Conservation (phyloP, 2,113 vertebrate genomes). For the Apeltes quadracus region DNA sequence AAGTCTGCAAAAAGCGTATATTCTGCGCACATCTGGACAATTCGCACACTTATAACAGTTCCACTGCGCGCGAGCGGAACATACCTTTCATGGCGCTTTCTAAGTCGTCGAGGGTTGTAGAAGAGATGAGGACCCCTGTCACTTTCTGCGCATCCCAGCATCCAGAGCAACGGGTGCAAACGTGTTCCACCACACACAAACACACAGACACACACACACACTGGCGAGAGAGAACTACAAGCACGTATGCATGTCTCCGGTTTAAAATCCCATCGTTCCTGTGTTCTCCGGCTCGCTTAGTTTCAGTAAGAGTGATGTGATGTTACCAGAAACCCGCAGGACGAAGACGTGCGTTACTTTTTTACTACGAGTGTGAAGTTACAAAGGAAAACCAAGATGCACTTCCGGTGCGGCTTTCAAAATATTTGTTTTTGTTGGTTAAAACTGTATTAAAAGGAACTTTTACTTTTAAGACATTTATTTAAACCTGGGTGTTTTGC, state of each 20-base stretch:
- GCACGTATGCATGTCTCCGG: slow-evolving; percentile 38
- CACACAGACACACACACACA: not conserved
- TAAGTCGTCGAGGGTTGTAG: slow-evolving; percentile 59
- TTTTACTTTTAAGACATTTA: not conserved
- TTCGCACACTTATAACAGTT: not conserved
- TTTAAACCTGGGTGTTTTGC: not conserved
- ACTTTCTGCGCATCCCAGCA: slow-evolving; percentile 76
- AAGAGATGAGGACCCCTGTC: slow-evolving; percentile 71
- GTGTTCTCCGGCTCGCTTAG: not conserved
- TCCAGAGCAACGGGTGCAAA: slow-evolving; percentile 55
- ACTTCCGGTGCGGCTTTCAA: slow-evolving; percentile 43
- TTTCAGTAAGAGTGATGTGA: slow-evolving; percentile 30
- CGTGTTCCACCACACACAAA: not conserved
- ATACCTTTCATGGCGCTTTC: slow-evolving; percentile 82
- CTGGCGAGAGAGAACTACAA: not conserved
- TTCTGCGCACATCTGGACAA: not conserved
- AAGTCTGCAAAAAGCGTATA: not conserved
- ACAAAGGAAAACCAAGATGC: fast-evolving
- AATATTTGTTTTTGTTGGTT: not conserved
- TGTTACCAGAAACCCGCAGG: slow-evolving; percentile 15
- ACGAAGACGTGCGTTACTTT: slow-evolving; percentile 4
- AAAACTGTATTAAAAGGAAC: not conserved
- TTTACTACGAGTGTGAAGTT: slow-evolving; percentile 23
- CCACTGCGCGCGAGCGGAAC: not conserved
- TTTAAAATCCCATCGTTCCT: slow-evolving; percentile 70